Evolutionary conservation across 2,113 vertebrate genomes (phyloP), one percentile per base, ranked within the genome.

Genomic region (Austrofundulus limnaeus): DNA sequence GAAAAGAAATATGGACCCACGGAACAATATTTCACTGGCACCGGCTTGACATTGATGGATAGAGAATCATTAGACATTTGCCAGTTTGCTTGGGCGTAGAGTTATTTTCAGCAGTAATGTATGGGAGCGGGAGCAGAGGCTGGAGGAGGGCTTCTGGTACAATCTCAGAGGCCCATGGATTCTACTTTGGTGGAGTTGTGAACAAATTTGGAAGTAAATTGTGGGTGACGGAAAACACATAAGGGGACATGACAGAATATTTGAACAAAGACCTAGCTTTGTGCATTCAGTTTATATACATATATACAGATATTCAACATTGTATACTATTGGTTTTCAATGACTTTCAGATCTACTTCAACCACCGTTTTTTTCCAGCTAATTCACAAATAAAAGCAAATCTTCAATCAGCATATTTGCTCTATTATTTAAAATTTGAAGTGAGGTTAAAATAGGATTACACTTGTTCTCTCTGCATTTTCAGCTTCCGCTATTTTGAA

Each of bases 51-150:
- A 61, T 79, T 94, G 92, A 88, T 86, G 86, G 85, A 92, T 90
- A 82, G 81, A 89, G 84, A 74, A 92, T 93, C 89, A 92, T 94
- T 93, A 88, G 54, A 85, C 86, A 51, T 88, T 76, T 81, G 70
- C 83, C 88, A 90, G 70, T 63, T 88, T 90, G 82, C 85, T 82
- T 88, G 65, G 79, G 80, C 70, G 84, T 85, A 72, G 89, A 77
- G 87, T 85, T 91, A 88, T 90, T 93, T 89, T 91, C 86, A 86
- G 66, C 61, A 72, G 81, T 88, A 85, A 82, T 81, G 77, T 79
- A 87, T 86, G 87, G 88, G 76, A 86, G 56, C 76, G 68, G 78
- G 64, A 82, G 37, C 50, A 24, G 72, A 56, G 82, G 74, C 57
- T 70, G 80, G 70, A 71, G 72, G 72, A 62, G 19, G 24, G 78